Evolutionary conservation across 2,797 vertebrate species (phyloP).

Genomic region (Chaetodon trifasciatus): DNA sequence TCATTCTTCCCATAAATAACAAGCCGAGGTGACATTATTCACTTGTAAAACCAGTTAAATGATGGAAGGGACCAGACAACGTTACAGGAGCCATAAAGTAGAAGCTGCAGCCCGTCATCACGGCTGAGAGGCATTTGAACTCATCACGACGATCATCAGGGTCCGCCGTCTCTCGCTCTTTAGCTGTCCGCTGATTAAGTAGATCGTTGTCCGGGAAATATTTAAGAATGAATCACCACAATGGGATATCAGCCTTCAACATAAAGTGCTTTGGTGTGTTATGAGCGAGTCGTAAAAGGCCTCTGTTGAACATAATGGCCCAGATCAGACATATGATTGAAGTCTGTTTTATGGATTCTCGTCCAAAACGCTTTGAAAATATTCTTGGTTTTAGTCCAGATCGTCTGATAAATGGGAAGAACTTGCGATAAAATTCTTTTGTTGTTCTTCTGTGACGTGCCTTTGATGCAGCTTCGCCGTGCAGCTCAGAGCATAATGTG

Average conservation of each 20-base stretch:
- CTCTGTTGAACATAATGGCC: conserved; percentile 41
- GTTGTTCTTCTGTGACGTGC: not conserved
- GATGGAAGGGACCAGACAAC: conserved; percentile 13
- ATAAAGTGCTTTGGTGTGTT: conserved; percentile 47
- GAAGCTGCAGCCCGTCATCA: conserved; percentile 40
- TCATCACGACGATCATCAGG: conserved; percentile 27
- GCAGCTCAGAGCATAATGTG: conserved; percentile 44
- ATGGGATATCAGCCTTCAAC: conserved; percentile 47
- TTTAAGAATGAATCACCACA: conserved; percentile 56
- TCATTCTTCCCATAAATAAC: conserved; percentile 33
- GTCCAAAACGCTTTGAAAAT: conserved; percentile 22
- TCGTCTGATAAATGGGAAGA: conserved; percentile 7
- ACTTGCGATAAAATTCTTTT: conserved; percentile 3
- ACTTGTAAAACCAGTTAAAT: conserved; percentile 52
- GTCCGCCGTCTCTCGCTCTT: conserved; percentile 23
- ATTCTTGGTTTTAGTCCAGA: not conserved
- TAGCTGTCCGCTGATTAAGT: conserved; percentile 53
- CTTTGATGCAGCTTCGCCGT: conserved; percentile 2
- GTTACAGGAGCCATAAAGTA: conserved; percentile 49
- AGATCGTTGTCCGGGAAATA: conserved; percentile 56
- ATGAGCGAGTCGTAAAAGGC: conserved; percentile 48
- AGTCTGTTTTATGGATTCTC: conserved; percentile 44
- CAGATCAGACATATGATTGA: conserved; percentile 52
- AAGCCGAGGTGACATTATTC: conserved; percentile 32
- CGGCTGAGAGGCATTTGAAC: conserved; percentile 39